Conservation (phyloP, 2,888 invertebrate species). For the Serripes groenlandicus region DNA sequence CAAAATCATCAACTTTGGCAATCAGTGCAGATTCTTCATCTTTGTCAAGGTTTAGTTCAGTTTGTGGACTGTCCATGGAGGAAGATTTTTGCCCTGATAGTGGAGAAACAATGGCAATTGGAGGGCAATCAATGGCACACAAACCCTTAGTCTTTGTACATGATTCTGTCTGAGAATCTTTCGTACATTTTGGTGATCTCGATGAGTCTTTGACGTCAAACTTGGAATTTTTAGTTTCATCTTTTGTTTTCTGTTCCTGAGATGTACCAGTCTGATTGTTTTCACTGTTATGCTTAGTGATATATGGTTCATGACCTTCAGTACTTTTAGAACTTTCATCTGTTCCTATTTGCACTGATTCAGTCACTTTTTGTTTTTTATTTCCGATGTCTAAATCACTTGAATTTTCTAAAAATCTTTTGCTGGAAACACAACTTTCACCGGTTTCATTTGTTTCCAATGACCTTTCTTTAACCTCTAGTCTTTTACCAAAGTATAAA, state of each 20-base stretch:
- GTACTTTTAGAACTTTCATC: constrained; percentile 4
- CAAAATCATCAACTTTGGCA: not conserved
- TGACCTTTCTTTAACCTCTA: too few relatives aligned
- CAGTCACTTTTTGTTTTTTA: not conserved
- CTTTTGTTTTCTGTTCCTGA: too few relatives aligned
- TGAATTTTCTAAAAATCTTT: constrained; percentile 3
- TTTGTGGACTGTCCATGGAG: not conserved
- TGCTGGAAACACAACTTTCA: not conserved
- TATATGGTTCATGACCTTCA: not conserved
- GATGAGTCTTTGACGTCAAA: too few relatives aligned
- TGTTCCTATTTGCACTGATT: not conserved
- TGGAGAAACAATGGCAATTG: constrained; percentile 24
- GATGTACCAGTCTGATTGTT: too few relatives aligned
- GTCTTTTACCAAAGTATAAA: too few relatives aligned
- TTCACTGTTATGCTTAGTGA: too few relatives aligned
- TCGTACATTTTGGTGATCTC: too few relatives aligned
- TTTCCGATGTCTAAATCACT: not conserved
- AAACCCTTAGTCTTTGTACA: too few relatives aligned
- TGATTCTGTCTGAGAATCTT: too few relatives aligned
- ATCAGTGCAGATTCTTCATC: not conserved
- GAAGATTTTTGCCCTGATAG: not conserved
- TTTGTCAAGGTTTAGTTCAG: not conserved
- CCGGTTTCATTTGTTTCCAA: too few relatives aligned
- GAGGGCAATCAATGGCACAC: not conserved
- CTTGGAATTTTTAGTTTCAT: not conserved